phyloP scores from a whole-genome alignment of 2,888 invertebrate species.

The Microctonus aethiopoides region DNA sequence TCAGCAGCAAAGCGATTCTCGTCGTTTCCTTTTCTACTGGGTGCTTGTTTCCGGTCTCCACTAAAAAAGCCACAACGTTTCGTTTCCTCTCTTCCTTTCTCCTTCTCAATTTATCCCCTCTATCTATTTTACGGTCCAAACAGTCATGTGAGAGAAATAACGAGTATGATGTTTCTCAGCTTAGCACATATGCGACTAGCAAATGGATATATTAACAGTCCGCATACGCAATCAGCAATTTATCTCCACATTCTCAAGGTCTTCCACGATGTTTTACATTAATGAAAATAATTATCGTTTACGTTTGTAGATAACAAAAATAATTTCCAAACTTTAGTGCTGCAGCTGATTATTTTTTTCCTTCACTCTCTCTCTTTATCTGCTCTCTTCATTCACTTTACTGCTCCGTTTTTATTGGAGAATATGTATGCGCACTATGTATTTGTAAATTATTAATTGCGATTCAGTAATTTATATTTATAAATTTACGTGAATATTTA shows the following conservation, averaged over 20 bases:
- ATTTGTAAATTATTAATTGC: too few relatives aligned
- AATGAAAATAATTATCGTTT: not conserved
- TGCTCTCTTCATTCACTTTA: not conserved
- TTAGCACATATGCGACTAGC: not conserved
- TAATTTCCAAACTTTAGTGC: not conserved
- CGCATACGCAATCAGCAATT: not conserved
- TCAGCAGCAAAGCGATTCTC: conserved; percentile 9
- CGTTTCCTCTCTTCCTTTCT: conserved; percentile 16
- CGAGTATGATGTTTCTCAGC: not conserved
- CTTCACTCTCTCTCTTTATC: too few relatives aligned
- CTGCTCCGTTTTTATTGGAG: not conserved
- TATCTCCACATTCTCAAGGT: not conserved
- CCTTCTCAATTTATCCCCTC: conserved; percentile 4
- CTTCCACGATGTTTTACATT: not conserved
- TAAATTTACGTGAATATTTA: not conserved
- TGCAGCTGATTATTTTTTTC: not conserved
- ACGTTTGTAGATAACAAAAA: not conserved
- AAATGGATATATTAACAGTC: not conserved
- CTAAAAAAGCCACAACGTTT: conserved; percentile 8
- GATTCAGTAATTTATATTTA: not conserved
- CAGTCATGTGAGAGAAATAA: not conserved
- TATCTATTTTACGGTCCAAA: not conserved
- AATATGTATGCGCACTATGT: too few relatives aligned
- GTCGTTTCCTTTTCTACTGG: conserved; percentile 23
- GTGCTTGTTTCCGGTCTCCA: conserved; percentile 39